These are phyloP conservation scores for Achatina immaculata DNA, from an alignment of 1,140 invertebrate species.

Conservation along the genomic window DNA sequence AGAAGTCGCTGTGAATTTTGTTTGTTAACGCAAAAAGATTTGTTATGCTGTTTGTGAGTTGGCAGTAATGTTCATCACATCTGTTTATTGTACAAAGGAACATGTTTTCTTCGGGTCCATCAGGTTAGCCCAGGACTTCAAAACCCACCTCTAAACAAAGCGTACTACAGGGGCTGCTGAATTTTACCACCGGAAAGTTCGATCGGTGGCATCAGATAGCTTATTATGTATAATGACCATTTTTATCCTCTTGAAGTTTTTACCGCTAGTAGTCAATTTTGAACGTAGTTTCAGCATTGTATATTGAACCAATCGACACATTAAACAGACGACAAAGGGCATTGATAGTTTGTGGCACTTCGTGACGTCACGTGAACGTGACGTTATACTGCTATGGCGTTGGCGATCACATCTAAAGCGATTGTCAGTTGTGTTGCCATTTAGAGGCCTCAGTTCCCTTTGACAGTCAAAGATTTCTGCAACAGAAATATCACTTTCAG, in stretches of 20 bases:
- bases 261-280: no score
- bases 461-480: not conserved
- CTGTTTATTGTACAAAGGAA: not conserved
- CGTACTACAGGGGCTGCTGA: not conserved
- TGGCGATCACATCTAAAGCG: not conserved
- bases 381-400: slow-evolving; percentile 11
- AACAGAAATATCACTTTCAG: not conserved
- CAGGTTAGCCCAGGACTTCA: not conserved
- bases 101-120: not conserved
- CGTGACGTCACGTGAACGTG: not conserved
- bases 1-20: slow-evolving; percentile 14
- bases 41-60: slow-evolving; percentile 13
- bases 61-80: slow-evolving; percentile 18
- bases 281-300: no score
- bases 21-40: not conserved
- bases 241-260: no score
- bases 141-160: not conserved
- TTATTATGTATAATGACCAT: not conserved
- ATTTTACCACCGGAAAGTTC: not conserved
- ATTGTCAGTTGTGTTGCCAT: not conserved
- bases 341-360: not conserved
- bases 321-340: no score
- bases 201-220: not conserved
- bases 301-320: no score
- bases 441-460: not conserved